A percentile compares a stretch with the other conserved stretches of the same genome.
phyloP scores from a whole-genome alignment of 64 coral and sea anemone species.

The Exaiptasia diaphana region DNA sequence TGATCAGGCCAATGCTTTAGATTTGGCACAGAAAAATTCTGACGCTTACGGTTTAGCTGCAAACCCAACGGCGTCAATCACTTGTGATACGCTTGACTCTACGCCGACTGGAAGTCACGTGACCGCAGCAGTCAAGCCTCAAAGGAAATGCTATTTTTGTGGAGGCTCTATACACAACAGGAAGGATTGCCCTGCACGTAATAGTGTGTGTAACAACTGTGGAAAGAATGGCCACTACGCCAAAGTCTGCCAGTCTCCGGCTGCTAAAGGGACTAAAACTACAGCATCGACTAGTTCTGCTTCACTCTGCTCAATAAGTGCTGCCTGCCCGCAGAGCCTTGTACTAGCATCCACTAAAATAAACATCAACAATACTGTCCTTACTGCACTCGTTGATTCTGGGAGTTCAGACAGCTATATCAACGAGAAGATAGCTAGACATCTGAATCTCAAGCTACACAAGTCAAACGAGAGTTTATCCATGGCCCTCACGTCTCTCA shows the following conservation, averaged over 20 bases:
- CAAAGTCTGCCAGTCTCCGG: slow-evolving; percentile 8
- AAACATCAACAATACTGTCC: background rate
- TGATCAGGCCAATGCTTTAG: slow-evolving; percentile 9
- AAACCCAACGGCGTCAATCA: background rate
- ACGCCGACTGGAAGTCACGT: background rate
- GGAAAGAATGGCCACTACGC: slow-evolving; percentile 40
- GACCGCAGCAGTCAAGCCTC: background rate
- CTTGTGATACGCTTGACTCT: background rate
- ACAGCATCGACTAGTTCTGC: background rate
- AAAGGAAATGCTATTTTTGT: slow-evolving; percentile 47
- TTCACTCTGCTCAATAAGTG: slow-evolving; percentile 21
- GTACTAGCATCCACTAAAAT: slow-evolving; percentile 5
- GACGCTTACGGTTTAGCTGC: background rate
- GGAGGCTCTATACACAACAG: slow-evolving; percentile 5
- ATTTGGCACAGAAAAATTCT: slow-evolving; percentile 11
- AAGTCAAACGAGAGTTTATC: background rate
- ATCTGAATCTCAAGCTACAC: background rate
- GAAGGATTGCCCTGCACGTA: slow-evolving; percentile 33
- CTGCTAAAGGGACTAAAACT: slow-evolving; percentile 7
- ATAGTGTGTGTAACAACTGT: slow-evolving; percentile 38
- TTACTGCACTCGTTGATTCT: slow-evolving; percentile 28
- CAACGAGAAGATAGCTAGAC: background rate
- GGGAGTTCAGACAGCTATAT: slow-evolving; percentile 27
- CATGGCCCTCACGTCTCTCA: slow-evolving; percentile 9
- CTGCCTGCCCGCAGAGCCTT: slow-evolving; percentile 31